Evolutionary conservation across 2,888 invertebrate species (phyloP), one percentile per base, ranked within the genome.

Genomic region (Listrodromus nycthemerus): DNA sequence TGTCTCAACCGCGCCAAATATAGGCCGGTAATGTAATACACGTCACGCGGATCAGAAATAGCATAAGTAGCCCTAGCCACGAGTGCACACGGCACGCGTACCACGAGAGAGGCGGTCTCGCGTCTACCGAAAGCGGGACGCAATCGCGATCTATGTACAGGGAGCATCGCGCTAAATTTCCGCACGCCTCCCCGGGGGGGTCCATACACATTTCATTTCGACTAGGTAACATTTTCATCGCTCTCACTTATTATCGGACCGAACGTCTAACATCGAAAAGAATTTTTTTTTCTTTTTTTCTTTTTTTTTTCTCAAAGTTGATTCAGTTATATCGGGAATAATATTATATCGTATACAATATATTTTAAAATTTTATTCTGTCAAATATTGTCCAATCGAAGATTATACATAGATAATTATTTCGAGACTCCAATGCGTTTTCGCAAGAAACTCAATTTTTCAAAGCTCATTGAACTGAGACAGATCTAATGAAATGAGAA

Each of bases 11-110:
- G 88, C 86, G 88, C 95, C 95, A 94, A 95, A 95, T 95, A 95
- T 95, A 95, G 95, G 91, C 88, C 89, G 92, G 95, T 95, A 95
- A 95, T 94, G 94, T 94, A 94, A 95, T 94, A 94, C 94, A 94
- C 93, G 92, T 93, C 94, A 93, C 91, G 90, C 89, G 93, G 66
- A 93, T 93, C 94, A 94, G 94, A 95, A 95, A 95, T 95, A 95
- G 94, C 94, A 89, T 93, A 92, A 91, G 91, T 90, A 93, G 92
- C 92, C 82, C 94, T 94, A 94, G 94, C 93, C 92, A 92, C 86
- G 87, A 86, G 89, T 95, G 95, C 95, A 93, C 95, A 95, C 95
- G 95, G 93, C 94, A 92, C 94, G 80, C 33, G 70, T 78, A 78
- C 78, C 41, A 77, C 67, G 69, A 63, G 70, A 48, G 67, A 37